A percentile compares a stretch with the other conserved stretches of the same genome.
Conservation (phyloP, 2,113 vertebrate species). For the Geococcyx californianus region DNA sequence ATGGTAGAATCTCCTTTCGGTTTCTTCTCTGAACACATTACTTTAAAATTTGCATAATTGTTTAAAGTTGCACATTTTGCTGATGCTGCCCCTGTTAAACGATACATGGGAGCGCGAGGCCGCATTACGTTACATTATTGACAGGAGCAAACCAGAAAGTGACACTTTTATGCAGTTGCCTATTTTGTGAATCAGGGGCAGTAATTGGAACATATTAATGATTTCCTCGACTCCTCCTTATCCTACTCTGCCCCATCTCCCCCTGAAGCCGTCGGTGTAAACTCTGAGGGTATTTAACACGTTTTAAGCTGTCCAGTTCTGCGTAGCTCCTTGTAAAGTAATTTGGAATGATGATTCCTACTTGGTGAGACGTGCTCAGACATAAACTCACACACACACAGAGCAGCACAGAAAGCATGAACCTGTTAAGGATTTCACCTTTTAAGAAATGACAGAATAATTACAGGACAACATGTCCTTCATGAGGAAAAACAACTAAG, state of each 20-base stretch:
- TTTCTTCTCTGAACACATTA: constrained; percentile 23
- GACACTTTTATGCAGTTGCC: neutral
- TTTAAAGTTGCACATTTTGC: constrained; percentile 53
- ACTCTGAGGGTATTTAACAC: constrained; percentile 52
- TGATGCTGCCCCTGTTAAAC: constrained; percentile 50
- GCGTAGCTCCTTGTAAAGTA: constrained; percentile 58
- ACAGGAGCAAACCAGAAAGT: constrained; percentile 18
- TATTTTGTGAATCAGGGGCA: constrained; percentile 2
- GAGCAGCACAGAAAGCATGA: constrained; percentile 53
- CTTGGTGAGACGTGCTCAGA: constrained; percentile 49
- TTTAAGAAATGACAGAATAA: constrained; percentile 82
- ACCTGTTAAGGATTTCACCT: constrained; percentile 77
- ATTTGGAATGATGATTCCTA: constrained; percentile 52
- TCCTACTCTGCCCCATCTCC: neutral
- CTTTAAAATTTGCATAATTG: constrained; percentile 63
- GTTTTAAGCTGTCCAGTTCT: constrained; percentile 59
- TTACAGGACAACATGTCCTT: constrained; percentile 80
- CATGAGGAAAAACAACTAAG: constrained; percentile 75
- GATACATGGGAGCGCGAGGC: constrained; percentile 29
- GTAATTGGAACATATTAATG: constrained; percentile 31
- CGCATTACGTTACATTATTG: constrained; percentile 21
- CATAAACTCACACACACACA: constrained; percentile 30
- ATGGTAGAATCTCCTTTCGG: constrained; percentile 38
- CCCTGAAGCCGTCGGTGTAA: neutral
- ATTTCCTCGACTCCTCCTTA: neutral